Base-by-base conservation (phyloP, 2,888 invertebrate species). In the Pediacus dermestoides region DNA sequence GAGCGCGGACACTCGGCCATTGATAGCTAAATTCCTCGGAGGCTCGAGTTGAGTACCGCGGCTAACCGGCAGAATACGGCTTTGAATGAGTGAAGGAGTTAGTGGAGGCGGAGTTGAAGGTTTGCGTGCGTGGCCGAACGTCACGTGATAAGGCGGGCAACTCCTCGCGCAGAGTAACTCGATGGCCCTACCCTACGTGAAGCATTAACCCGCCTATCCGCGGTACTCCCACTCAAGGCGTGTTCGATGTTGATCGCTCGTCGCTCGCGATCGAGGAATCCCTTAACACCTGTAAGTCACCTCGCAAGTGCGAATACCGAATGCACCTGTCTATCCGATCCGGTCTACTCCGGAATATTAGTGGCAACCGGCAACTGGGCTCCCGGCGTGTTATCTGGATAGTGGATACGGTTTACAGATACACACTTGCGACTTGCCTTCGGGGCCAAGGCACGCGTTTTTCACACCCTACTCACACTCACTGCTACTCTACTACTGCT, bases 1-100 rank as follows among this genome's bases (percentile, higher is more conserved):
- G 68, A 71, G 70, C 72, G 73, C 75, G 76, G 76, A 75, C 77
- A 74, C 75, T 74, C 76, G 77, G 78, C 77, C 78, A 78, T 78
- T 78, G 78, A 77, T 65, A 57, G 60, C 65, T 44, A 27, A 31
- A 16, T 37, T 42, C 30, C 38, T 27, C 37, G 13, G 37, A 11
- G 40, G 39, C 36, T 34, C 38, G 38, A 32, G 34, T 39, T 25
- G 32, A 35, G 42, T 27, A 35, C 38, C 42, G 28, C 27, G 33
- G 43, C 33, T 74, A 75, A 74, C 76, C 73, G 74, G 73, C 74
- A 75, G 75, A 75, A 76, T 22, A 41, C 37, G 22, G 38, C 14
- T 42, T 55, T 60, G 61, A 61, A 63, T 61, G 63, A 64, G 61
- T 54, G 62, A 62, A 66, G 62, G 63, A 65, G 61, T 63, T 63